Evolutionary conservation across 2,797 vertebrate species (phyloP).

Genomic region (Heliangelus exortis): DNA sequence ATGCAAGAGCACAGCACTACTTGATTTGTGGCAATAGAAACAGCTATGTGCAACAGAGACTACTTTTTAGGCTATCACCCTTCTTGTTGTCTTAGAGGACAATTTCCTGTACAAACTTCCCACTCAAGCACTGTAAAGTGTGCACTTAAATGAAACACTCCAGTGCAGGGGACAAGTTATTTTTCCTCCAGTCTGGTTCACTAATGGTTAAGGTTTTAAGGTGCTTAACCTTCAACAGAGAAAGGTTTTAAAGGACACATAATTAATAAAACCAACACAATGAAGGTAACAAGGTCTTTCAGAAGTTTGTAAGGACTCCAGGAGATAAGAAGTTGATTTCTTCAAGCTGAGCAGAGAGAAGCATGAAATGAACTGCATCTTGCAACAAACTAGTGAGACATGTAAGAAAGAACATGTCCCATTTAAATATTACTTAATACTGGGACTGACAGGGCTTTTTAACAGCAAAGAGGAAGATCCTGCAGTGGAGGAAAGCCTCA

Average conservation of each 20-base stretch:
- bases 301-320: background rate
- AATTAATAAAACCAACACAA: background rate
- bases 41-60: background rate
- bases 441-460: background rate
- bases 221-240: background rate
- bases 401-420: background rate
- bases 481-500: background rate
- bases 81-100: background rate
- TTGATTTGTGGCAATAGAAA: background rate
- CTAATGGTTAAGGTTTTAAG: background rate
- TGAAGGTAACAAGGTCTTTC: background rate
- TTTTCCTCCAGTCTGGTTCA: background rate
- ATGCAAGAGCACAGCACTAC: background rate
- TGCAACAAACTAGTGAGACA: background rate
- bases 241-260: constrained; percentile 14
- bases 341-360: constrained; percentile 40
- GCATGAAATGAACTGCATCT: constrained; percentile 23
- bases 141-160: background rate
- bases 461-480: background rate
- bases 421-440: background rate
- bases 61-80: background rate
- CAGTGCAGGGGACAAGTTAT: background rate
- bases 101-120: background rate
- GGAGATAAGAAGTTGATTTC: constrained; percentile 44
- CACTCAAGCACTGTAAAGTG: background rate